Percentiles rank a stretch among this genome's conserved stretches.
These are phyloP conservation scores for Scarus forsteni DNA, from an alignment of 2,797 vertebrate species.

Conservation along the genomic window DNA sequence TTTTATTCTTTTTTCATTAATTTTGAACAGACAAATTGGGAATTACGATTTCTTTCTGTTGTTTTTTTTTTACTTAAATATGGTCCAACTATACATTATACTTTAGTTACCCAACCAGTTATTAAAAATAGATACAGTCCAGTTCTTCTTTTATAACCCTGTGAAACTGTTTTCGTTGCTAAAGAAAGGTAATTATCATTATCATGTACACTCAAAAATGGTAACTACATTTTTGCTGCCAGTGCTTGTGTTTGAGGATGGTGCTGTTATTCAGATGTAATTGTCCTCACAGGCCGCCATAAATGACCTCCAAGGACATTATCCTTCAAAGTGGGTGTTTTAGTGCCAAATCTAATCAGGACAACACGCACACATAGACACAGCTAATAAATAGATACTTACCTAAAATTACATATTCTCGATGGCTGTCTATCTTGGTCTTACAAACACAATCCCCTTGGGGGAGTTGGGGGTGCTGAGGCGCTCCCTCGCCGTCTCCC, in stretches of 20 bases:
- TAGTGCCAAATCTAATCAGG: conserved; percentile 70
- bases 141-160: no score
- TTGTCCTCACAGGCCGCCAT: conserved; percentile 45
- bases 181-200: conserved; percentile 41
- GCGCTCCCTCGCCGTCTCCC: conserved; percentile 35
- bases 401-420: conserved; percentile 53
- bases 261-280: conserved; percentile 49
- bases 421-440: conserved; percentile 43
- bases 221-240: conserved; percentile 9
- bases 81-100: no score
- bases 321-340: conserved; percentile 50
- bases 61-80: no score
- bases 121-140: no score
- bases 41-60: no score
- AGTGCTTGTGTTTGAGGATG: conserved; percentile 17
- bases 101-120: no score
- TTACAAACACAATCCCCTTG: conserved; percentile 28
- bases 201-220: conserved; percentile 41
- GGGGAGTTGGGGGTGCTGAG: conserved; percentile 30
- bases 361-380: conserved; percentile 43
- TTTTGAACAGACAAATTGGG: no score
- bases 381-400: conserved; percentile 53
- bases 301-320: conserved; percentile 65
- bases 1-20: no score
- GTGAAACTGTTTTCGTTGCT: conserved; percentile 26